Evolutionary conservation across 1,140 invertebrate genomes (phyloP), one percentile per base, ranked within the genome.

Genomic region (Plutomurus gul): DNA sequence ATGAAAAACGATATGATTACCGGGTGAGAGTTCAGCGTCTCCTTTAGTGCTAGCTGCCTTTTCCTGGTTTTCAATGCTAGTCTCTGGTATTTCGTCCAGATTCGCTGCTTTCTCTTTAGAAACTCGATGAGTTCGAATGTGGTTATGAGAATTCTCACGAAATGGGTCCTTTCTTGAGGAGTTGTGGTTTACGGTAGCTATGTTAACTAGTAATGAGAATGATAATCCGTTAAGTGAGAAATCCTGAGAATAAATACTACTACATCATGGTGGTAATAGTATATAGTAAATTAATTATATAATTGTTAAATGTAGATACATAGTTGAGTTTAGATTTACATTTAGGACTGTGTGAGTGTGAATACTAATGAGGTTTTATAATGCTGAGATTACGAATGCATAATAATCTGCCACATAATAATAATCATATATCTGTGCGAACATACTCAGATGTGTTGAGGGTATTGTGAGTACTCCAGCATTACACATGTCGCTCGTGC

Each of bases 401-500:
- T n/a, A n/a, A n/a, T n/a, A n/a, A n/a, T n/a, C n/a, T n/a, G n/a
- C n/a, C n/a, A n/a, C n/a, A 10, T 51, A 6, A 8, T 51, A 10
- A 51, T 51, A 6, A 74, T 11, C 6, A 74, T 10, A 51, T 7
- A 20, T n/a, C 4, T 40, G 40, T 47, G 7, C 7, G n/a, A n/a
- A 49, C 40, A 27, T 74, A 27, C 72, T 43, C 18, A 74, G 49
- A 49, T 74, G 72, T 16, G 72, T 30, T n/a, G 72, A 27, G 22
- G 72, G 72, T 10, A 65, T 51, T 4, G 49, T 76, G 36, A 76
- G 27, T 40, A 37, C 49, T 56, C 75, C 75, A 22, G 75, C 49
- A 27, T 76, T 76, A 30, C 75, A 76, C 47, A 76, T 37, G 20
- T 76, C 49, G 18, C 75, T 76, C 10, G 33, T 76, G 43, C 75